Evolutionary conservation across 2,113 vertebrate species (phyloP), one percentile per base, ranked within the genome.

Genomic region (Castor canadensis): DNA sequence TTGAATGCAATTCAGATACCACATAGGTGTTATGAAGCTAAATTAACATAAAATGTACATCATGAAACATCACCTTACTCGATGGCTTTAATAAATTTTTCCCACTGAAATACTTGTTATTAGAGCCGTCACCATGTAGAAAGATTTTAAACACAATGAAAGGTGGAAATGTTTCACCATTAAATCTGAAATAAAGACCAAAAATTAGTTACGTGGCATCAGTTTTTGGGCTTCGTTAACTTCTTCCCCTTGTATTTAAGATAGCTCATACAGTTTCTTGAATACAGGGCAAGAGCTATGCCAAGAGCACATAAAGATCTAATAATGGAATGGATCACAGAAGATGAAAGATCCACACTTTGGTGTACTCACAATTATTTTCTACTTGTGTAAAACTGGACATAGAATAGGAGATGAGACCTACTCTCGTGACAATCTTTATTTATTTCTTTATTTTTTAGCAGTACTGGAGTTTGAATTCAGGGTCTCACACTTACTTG

Each of bases 71-170:
- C 73, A 98, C 98, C 98, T 98, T 60, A 81, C 76, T 98, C 73
- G 97, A 96, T 19, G 97, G 86, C 43, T 71, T 97, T 89, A 98
- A 97, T 80, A 96, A 30, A 64, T 87, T 98, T 98, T 98, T 98
- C 8, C 98, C 95, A 0, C 97, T 98, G 45, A 98, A 92, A 93
- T 98, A 97, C 52, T 97, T 98, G 93, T 80, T 96, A 80, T 97
- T 95, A 83, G 49, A 94, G 58, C 91, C 97, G 79, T 93, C 90
- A 2, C 94, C 83, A 38, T 93, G 96, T 52, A 95, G 94, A 92
- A 98, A 98, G 93, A 98, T 98, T 96, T 98, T 98, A 93, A 98
- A 98, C 20, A 98, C 96, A 26, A 98, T 79, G 30, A 94, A 95
- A 95, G 98, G 98, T 64, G 98, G 98, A 94, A 99, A 98, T 35